These are phyloP conservation scores for Burhinus oedicnemus DNA, from an alignment of 2,113 vertebrate species.

Conservation along the genomic window DNA sequence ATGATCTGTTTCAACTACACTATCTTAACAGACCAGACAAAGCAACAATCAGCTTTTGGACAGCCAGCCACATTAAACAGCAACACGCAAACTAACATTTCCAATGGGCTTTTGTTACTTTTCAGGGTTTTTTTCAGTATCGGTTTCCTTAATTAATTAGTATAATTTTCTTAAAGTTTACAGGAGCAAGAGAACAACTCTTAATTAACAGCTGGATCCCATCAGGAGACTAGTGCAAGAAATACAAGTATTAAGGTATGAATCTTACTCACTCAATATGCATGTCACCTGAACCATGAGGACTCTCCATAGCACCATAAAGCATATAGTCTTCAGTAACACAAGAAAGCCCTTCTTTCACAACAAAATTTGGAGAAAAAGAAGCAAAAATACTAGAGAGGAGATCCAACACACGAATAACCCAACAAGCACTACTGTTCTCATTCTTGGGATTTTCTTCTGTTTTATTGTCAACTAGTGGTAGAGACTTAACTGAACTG, in stretches of 20 bases:
- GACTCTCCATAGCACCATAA: neutral
- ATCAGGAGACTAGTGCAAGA: neutral
- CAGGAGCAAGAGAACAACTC: neutral
- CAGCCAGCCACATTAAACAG: constrained; percentile 54
- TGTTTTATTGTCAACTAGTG: neutral
- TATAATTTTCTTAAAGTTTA: constrained; percentile 9
- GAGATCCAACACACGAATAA: neutral
- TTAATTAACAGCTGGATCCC: neutral
- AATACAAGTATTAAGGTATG: neutral
- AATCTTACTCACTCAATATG: neutral
- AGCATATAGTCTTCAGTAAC: neutral
- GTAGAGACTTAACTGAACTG: neutral
- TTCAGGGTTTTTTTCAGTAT: neutral
- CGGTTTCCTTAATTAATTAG: neutral
- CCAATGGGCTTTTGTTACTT: constrained; percentile 15
- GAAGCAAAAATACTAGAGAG: neutral
- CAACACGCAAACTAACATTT: constrained; percentile 43
- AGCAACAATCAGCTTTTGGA: constrained; percentile 65
- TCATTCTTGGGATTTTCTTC: neutral
- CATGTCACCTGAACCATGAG: neutral
- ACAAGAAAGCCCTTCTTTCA: neutral
- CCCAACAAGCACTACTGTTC: neutral
- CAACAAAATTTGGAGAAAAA: neutral
- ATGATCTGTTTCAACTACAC: constrained; percentile 60
- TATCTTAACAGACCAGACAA: constrained; percentile 69